These are phyloP conservation scores for Sphinx pinastri DNA, from an alignment of 2,888 invertebrate species.

Conservation along the genomic window DNA sequence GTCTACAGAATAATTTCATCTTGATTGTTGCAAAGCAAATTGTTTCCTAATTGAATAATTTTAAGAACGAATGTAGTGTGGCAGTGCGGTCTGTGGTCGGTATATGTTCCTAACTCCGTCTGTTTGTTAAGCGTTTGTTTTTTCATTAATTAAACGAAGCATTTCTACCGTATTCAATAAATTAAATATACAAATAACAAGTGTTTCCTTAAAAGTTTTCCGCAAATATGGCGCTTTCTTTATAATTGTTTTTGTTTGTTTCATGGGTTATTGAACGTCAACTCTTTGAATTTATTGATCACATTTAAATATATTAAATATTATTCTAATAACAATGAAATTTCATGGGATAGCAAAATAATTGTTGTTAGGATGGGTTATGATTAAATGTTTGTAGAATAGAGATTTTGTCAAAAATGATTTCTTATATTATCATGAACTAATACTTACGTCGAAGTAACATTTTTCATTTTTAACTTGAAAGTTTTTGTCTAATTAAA, in stretches of 20 bases:
- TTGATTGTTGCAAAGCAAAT: neutral
- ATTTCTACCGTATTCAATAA: conserved; percentile 85
- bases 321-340: too few relatives aligned
- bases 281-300: too few relatives aligned
- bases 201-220: conserved; percentile 35
- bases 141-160: conserved; percentile 79
- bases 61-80: conserved; percentile 41
- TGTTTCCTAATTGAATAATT: conserved; percentile 9
- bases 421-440: too few relatives aligned
- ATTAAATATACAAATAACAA: conserved; percentile 81
- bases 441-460: too few relatives aligned
- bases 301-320: too few relatives aligned
- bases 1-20: neutral
- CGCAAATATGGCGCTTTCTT: neutral
- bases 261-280: neutral
- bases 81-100: conserved; percentile 61
- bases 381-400: too few relatives aligned
- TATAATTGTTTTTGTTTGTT: neutral
- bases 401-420: too few relatives aligned
- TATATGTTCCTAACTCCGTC: conserved; percentile 83
- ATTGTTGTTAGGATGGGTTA: too few relatives aligned
- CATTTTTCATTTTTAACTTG: too few relatives aligned
- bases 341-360: too few relatives aligned
- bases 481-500: too few relatives aligned
- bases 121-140: conserved; percentile 79